Base-by-base conservation (phyloP, 2,888 invertebrate genomes). In the Odontothrips loti region DNA sequence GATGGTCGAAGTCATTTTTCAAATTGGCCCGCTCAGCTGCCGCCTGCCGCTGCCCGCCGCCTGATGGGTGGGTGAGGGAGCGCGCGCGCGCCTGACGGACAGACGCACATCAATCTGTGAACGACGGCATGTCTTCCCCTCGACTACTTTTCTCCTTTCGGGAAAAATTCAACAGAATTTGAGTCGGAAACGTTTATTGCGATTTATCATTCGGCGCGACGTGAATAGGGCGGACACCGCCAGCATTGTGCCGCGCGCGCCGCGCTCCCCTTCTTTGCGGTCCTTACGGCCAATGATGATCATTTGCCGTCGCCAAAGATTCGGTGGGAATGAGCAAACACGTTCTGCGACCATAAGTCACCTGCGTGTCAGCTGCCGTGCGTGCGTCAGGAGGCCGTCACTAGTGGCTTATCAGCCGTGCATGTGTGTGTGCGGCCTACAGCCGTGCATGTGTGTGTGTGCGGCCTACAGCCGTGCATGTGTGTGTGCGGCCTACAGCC, bases 121-220 rank as follows among this genome's bases (percentile, higher is more conserved):
- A 2, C 6, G 12, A 20, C 51, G 51, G 48, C 48, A 12, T 20
- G 51, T 2, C 15, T 15, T 48, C 15, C 15, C 10, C 10, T 48
- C 48, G 48, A 20, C 12, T 3, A 2, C 20, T 51, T 12, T 20
- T 51, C 51, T 51, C 51, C 51, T 51, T 27, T 27, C 27, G 27
- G 34, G 34, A 6, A 75, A 75, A 75, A 75, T 75, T 23, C 68
- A 75, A 75, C 68, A 75, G 68, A 75, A 75, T 75, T 75, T 75
- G 68, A 75, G 23, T 75, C 68, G 68, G 68, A 75, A 75, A 75
- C 68, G 12, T 75, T 75, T 75, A 75, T 75, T 23, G 68, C 68
- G 68, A 75, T 75, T 75, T 75, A 75, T 75, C 68, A 75, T 27
- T 68, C 10, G 68, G 58, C 58, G 58, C 23, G 68, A 75, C 68